Evolutionary conservation across 2,797 vertebrate species (phyloP), one percentile per base, ranked within the genome.

Genomic region (Hylomyscus alleni): DNA sequence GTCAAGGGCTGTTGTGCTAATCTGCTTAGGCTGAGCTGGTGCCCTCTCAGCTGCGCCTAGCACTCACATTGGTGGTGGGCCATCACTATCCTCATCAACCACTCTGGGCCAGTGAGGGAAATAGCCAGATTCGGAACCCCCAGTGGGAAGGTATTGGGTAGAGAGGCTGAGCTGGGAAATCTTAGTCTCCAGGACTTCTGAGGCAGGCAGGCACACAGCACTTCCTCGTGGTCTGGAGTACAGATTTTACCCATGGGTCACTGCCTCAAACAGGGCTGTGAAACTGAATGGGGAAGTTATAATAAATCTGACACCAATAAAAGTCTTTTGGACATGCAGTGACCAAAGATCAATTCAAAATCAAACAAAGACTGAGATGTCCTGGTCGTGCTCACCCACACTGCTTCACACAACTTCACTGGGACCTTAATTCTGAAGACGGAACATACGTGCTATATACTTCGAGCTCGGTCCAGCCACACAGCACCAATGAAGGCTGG

Each of bases 111-210:
- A 15, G 67, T 3, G 26, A 44, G 22, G 69, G 47, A 37, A 50
- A 13, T 4, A 62, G 0, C 13, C 50, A 4, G 7, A 14, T 34
- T 31, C 17, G 3, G 20, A n/a, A 31, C 0, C 29, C 73, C 1
- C 1, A 5, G 73, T 1, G 2, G 34, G 1, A 12, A 34, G 3
- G 31, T 52, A 15, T 24, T 44, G 60, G 24, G 26, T 65, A 1
- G 0, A 0, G 1, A 14, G 24, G 8, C 56, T 20, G 52, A 65
- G 60, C 82, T n/a, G 52, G 13, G 89, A 77, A 65, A 34, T 31
- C n/a, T 11, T 3, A 20, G 54, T 19, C 2, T 83, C 60, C 8
- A 9, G 14, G 6, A 8, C 22, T 77, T 58, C 75, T 11, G 50
- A 44, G 56, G 6, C 26, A 24, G 56, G 6, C 22, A 24, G 34